phyloP scores from a whole-genome alignment of 2,888 invertebrate species.

The Phaonia tiefii region DNA sequence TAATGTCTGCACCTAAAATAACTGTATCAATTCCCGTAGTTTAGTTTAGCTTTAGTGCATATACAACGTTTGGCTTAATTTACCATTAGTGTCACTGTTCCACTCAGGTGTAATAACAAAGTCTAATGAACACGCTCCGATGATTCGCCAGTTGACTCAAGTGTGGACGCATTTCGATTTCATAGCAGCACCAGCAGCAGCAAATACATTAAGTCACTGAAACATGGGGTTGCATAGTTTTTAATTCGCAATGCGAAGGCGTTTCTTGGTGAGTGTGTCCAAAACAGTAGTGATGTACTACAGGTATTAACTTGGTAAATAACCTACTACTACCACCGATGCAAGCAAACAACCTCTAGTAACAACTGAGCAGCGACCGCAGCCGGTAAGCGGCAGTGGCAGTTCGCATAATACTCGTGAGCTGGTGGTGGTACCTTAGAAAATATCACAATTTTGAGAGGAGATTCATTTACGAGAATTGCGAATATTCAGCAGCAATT shows the following conservation, averaged over 20 bases:
- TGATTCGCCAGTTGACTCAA: constrained; percentile 35
- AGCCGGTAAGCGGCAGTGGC: background rate
- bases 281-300: constrained; percentile 45
- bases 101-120: constrained; percentile 38
- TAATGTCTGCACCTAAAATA: too few species aligned
- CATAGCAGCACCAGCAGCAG: constrained; percentile 14
- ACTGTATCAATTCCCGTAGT: too few species aligned
- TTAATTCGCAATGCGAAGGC: constrained; percentile 41
- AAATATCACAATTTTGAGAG: constrained; percentile 9
- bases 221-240: constrained; percentile 12
- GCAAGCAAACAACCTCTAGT: background rate
- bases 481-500: constrained; percentile 33
- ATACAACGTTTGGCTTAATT: too few species aligned
- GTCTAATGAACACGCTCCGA: constrained; percentile 20
- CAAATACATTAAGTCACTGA: background rate
- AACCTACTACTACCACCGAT: constrained; percentile 2
- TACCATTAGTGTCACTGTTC: background rate
- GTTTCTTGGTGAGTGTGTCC: constrained; percentile 44
- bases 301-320: constrained; percentile 45
- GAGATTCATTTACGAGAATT: constrained; percentile 25
- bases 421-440: background rate
- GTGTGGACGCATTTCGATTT: constrained; percentile 57
- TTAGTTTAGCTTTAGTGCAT: too few species aligned
- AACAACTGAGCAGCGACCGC: background rate
- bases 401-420: background rate